A percentile compares a stretch with the other conserved stretches of the same genome.
Conservation (phyloP, 1,140 invertebrate species). For the Drosophila ambigua region DNA sequence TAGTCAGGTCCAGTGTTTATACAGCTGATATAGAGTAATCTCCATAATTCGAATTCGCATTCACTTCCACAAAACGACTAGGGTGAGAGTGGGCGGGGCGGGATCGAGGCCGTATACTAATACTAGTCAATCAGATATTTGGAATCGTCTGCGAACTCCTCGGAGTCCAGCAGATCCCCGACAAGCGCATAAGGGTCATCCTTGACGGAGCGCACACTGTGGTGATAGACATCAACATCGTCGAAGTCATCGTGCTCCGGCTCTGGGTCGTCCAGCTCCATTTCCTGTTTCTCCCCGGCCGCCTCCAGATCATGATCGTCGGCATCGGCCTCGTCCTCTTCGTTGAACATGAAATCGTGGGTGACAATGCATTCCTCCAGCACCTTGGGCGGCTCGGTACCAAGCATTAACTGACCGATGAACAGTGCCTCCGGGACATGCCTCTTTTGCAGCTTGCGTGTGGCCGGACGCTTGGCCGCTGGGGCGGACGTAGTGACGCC, state of each 20-base stretch:
- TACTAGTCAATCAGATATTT: slow-evolving; percentile 72
- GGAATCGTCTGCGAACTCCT: slow-evolving; percentile 57
- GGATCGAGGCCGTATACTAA: background rate
- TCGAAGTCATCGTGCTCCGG: slow-evolving; percentile 14
- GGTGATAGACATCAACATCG: slow-evolving; percentile 42
- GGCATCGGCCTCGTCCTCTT: slow-evolving; percentile 44
- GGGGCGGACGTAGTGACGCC: background rate
- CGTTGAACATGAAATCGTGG: slow-evolving; percentile 73
- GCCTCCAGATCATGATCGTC: slow-evolving; percentile 12
- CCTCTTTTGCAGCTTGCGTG: slow-evolving; percentile 13
- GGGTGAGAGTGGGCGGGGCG: slow-evolving; percentile 6
- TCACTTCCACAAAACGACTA: slow-evolving; percentile 7
- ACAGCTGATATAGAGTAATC: slow-evolving; percentile 27
- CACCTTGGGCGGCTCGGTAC: slow-evolving; percentile 54
- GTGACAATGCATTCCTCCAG: slow-evolving; percentile 74
- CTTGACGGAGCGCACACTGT: slow-evolving; percentile 48
- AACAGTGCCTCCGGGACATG: slow-evolving; percentile 7
- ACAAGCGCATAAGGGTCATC: slow-evolving; percentile 48
- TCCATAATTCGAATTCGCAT: background rate
- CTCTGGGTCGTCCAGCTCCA: slow-evolving; percentile 42
- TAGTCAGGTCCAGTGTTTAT: slow-evolving; percentile 13
- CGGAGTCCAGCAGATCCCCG: slow-evolving; percentile 54
- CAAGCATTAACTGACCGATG: slow-evolving; percentile 33
- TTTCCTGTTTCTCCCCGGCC: slow-evolving; percentile 21
- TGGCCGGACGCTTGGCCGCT: slow-evolving; percentile 7